Conservation (phyloP, 2,888 invertebrate species). For the Operophtera brumata region DNA sequence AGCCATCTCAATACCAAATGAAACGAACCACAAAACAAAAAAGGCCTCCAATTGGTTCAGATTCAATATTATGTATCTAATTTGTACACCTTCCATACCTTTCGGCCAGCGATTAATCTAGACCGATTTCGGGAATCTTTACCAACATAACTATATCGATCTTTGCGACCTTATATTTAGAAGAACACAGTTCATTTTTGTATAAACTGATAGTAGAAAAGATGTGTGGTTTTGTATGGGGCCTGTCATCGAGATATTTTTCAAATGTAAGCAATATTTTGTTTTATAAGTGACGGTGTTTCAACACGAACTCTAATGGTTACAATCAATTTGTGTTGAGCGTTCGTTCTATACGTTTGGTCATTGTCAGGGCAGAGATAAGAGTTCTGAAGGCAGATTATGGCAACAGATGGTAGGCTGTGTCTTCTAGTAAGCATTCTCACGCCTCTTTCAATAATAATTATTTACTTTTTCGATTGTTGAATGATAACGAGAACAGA, state of each 20-base stretch:
- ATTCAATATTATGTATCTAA: conserved; percentile 70
- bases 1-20: conserved; percentile 38
- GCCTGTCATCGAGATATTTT: conserved; percentile 69
- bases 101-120: conserved; percentile 67
- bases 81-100: conserved; percentile 68
- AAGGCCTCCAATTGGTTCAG: conserved; percentile 48
- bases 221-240: conserved; percentile 44
- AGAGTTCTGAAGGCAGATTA: conserved; percentile 5
- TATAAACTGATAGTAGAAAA: conserved; percentile 5
- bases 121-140: conserved; percentile 60
- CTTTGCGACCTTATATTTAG: conserved; percentile 13
- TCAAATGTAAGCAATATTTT: conserved; percentile 62
- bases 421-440: neutral
- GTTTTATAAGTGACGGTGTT: conserved; percentile 66
- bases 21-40: conserved; percentile 39
- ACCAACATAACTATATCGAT: conserved; percentile 24
- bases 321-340: conserved; percentile 64
- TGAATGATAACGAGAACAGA: neutral
- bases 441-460: neutral
- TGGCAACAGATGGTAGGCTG: neutral
- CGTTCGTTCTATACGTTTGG: conserved; percentile 44
- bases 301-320: conserved; percentile 71
- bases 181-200: conserved; percentile 25
- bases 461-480: neutral
- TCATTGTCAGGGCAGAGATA: conserved; percentile 40